phyloP scores from a whole-genome alignment of 1,140 invertebrate genomes.

The Cyphomyrmex costatus region DNA sequence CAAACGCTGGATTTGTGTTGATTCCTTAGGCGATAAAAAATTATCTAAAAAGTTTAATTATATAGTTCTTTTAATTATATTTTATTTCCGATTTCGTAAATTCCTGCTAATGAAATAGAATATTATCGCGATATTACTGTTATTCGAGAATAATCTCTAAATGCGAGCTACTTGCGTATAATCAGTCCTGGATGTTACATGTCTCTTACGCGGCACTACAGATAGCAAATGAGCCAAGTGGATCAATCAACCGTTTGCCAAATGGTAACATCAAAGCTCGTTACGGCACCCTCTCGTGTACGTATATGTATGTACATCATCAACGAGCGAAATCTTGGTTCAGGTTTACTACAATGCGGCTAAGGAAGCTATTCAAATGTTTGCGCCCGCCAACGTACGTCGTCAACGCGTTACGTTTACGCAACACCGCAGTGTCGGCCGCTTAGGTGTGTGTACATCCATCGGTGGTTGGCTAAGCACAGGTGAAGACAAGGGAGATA shows the following conservation, averaged over 20 bases:
- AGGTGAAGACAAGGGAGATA: constrained; percentile 67
- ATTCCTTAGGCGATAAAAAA: neutral
- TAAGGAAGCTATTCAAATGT: constrained; percentile 74
- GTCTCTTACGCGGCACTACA: constrained; percentile 38
- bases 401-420: constrained; percentile 66
- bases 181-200: constrained; percentile 18
- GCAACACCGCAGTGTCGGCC: constrained; percentile 63
- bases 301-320: constrained; percentile 36
- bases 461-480: constrained; percentile 58
- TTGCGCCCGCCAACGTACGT: constrained; percentile 60
- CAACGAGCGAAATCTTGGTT: constrained; percentile 49
- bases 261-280: constrained; percentile 52
- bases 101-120: neutral
- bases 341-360: constrained; percentile 46
- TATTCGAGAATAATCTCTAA: neutral
- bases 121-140: neutral
- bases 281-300: constrained; percentile 43
- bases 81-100: neutral
- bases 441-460: constrained; percentile 54
- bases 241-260: constrained; percentile 55
- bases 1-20: neutral
- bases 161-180: neutral
- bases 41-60: neutral
- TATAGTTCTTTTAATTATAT: neutral
- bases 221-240: constrained; percentile 59